A percentile compares a stretch with the other conserved stretches of the same genome.
Evolutionary conservation across 2,797 vertebrate genomes (phyloP).

Genomic region (Gastrophryne carolinensis): DNA sequence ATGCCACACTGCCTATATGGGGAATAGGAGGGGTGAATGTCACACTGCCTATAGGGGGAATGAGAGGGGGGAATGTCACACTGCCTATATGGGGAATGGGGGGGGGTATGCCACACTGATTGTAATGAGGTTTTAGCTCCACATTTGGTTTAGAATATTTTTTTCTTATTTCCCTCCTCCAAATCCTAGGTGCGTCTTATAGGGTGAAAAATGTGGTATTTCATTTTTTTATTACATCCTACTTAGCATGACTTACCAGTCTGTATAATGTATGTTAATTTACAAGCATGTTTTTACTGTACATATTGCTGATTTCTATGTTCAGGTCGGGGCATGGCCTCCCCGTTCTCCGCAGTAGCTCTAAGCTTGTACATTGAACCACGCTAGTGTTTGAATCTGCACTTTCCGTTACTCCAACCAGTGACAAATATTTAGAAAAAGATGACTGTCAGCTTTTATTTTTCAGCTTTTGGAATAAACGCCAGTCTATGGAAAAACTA

Average conservation of each 20-base stretch:
- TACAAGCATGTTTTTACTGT: neutral
- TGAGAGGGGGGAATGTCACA: no score
- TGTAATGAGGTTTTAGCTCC: no score
- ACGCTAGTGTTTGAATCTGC: conserved; percentile 56
- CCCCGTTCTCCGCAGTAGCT: neutral
- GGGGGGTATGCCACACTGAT: no score
- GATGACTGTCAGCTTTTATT: conserved; percentile 58
- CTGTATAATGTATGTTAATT: neutral
- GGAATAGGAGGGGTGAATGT: no score
- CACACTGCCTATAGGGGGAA: no score
- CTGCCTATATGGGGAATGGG: no score
- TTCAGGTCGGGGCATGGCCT: no score
- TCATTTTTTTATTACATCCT: neutral
- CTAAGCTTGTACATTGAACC: conserved; percentile 52
- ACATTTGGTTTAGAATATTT: no score
- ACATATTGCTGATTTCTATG: neutral
- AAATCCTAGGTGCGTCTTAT: no score
- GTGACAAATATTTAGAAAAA: conserved; percentile 67
- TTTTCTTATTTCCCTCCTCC: no score
- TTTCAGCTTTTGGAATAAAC: conserved; percentile 29
- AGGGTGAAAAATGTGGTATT: no score
- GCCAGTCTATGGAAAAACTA: conserved; percentile 26
- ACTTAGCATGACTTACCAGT: neutral
- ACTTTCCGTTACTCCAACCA: conserved; percentile 61
- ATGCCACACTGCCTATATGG: no score